Conservation (phyloP, 2,888 invertebrate species). For the Candidula unifasciata region DNA sequence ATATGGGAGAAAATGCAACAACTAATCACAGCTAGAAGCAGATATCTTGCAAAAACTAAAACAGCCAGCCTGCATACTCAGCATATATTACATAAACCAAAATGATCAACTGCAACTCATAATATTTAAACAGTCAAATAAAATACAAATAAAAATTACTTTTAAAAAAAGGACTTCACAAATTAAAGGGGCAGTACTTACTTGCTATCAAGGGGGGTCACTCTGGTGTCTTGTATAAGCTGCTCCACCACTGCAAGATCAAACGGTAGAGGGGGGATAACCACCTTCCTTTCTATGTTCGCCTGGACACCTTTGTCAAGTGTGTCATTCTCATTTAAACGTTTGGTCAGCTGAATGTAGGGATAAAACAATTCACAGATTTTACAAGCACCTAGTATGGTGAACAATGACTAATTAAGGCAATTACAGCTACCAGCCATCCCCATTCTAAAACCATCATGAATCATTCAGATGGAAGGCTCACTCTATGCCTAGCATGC, state of each 20-base stretch:
- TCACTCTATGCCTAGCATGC: too few relatives aligned
- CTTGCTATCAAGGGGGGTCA: slow-evolving; percentile 77
- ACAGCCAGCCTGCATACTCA: too few relatives aligned
- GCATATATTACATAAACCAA: too few relatives aligned
- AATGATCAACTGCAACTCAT: too few relatives aligned
- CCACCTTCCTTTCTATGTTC: slow-evolving; percentile 53
- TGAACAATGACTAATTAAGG: too few relatives aligned
- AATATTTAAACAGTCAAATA: not conserved
- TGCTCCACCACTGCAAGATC: slow-evolving; percentile 72
- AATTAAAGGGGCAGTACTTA: slow-evolving; percentile 60
- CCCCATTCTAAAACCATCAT: too few relatives aligned
- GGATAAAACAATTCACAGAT: not conserved
- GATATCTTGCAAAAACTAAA: too few relatives aligned
- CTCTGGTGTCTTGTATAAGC: slow-evolving; percentile 75
- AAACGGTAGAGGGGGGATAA: slow-evolving; percentile 68
- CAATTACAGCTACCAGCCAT: too few relatives aligned
- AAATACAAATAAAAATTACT: not conserved
- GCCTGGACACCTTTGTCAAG: slow-evolving; percentile 62
- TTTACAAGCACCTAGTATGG: too few relatives aligned
- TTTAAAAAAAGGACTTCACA: not conserved
- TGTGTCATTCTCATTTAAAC: slow-evolving; percentile 53
- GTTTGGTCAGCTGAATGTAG: slow-evolving; percentile 62
- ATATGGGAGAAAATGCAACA: too few relatives aligned
- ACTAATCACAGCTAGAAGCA: too few relatives aligned
- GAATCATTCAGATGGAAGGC: too few relatives aligned